A percentile compares a stretch with the other conserved stretches of the same genome.
phyloP scores from a whole-genome alignment of 2,888 invertebrate genomes.

The Flexamia atlantica region DNA sequence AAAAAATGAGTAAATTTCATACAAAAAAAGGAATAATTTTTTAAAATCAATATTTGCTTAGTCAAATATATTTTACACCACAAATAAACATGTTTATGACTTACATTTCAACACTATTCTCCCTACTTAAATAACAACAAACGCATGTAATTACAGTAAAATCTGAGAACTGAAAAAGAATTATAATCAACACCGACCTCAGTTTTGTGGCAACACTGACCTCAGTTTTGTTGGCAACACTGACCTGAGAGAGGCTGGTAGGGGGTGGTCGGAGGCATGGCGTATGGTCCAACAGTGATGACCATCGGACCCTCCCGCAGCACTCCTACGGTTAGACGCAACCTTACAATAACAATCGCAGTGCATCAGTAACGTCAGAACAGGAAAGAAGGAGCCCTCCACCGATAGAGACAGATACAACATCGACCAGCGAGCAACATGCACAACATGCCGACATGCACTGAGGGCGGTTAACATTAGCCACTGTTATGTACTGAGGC shows the following conservation, averaged over 20 bases:
- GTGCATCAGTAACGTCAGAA: not conserved
- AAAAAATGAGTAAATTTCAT: no score
- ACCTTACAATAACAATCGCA: slow-evolving; percentile 47
- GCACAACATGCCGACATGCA: slow-evolving; percentile 4
- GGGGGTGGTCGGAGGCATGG: slow-evolving; percentile 34
- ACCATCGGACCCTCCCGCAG: slow-evolving; percentile 29
- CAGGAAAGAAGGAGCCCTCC: slow-evolving; percentile 40
- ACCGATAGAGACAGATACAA: slow-evolving; percentile 24
- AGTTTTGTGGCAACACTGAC: not conserved
- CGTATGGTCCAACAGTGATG: slow-evolving; percentile 29
- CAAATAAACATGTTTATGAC: no score
- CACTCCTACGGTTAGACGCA: slow-evolving; percentile 49
- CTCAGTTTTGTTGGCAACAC: not conserved
- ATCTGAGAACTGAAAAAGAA: no score
- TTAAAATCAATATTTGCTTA: no score
- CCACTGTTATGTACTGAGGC: no score
- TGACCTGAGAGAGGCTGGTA: slow-evolving; percentile 53
- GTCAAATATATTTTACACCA: no score
- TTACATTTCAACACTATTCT: no score
- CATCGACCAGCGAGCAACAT: not conserved
- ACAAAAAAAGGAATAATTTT: no score
- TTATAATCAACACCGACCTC: no score
- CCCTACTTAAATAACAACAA: no score
- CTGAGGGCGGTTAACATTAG: not conserved
- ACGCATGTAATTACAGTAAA: no score